These are phyloP conservation scores for Chrysocyon brachyurus DNA, from an alignment of 2,797 vertebrate genomes.

Conservation along the genomic window DNA sequence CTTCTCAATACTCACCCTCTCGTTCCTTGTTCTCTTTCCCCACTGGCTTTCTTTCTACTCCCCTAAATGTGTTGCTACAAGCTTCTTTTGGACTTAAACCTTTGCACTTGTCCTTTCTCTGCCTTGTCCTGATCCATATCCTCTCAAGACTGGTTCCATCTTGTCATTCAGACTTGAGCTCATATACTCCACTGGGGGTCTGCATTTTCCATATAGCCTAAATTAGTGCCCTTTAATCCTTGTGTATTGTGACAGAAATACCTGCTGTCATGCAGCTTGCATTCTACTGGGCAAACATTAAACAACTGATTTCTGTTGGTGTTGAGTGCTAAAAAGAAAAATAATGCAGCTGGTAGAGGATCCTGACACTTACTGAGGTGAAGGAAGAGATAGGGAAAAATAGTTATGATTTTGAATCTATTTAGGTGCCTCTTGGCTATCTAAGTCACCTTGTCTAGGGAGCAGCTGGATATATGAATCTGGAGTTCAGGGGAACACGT, in stretches of 20 bases:
- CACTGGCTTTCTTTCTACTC: neutral
- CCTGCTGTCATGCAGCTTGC: neutral
- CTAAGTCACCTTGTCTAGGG: neutral
- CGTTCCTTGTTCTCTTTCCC: neutral
- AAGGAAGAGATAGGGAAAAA: neutral
- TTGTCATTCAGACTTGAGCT: neutral
- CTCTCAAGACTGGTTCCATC: neutral
- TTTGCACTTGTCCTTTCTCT: neutral
- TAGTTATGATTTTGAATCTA: neutral
- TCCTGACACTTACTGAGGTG: neutral
- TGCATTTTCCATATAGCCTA: neutral
- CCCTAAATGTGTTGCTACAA: neutral
- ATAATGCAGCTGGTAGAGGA: neutral
- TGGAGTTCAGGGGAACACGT: neutral
- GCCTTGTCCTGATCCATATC: neutral
- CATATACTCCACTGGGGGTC: rapidly evolving
- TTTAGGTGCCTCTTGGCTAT: neutral
- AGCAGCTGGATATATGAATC: neutral
- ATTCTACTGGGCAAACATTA: neutral
- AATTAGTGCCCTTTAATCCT: neutral
- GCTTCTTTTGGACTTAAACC: neutral
- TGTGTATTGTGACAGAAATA: neutral
- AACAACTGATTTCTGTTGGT: neutral
- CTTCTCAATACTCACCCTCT: neutral
- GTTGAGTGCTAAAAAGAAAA: constrained; percentile 17